Percentiles rank a stretch among this genome's conserved stretches.
Conservation (phyloP, 2,113 vertebrate genomes). For the Taurulus bubalis region DNA sequence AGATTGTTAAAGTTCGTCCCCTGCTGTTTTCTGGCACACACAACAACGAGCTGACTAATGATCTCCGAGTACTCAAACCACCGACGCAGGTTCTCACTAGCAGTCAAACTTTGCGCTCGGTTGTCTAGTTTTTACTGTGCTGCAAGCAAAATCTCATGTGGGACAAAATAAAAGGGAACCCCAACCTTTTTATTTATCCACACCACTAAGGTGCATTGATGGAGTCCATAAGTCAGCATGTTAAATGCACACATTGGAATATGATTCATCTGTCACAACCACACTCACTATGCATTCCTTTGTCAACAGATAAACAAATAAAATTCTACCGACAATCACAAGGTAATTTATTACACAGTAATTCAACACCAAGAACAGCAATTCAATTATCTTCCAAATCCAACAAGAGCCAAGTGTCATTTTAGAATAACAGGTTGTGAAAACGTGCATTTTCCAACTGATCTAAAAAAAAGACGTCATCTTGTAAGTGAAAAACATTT, state of each 20-base stretch:
- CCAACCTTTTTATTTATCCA: background rate
- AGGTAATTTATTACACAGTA: background rate
- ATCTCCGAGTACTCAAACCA: background rate
- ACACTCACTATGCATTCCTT: background rate
- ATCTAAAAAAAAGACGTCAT: constrained; percentile 3
- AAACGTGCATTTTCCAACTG: background rate
- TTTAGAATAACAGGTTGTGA: background rate
- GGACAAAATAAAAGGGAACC: background rate
- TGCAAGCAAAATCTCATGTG: background rate
- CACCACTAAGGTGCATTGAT: background rate
- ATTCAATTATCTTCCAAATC: background rate
- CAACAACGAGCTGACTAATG: background rate
- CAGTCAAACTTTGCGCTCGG: background rate
- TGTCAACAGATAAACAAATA: background rate
- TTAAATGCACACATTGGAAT: background rate
- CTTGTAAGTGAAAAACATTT: background rate
- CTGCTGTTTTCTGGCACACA: background rate
- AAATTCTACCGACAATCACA: background rate
- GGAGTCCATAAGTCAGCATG: background rate
- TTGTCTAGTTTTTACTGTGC: background rate
- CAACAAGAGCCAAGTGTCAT: background rate
- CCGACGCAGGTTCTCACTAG: background rate
- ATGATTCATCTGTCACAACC: background rate
- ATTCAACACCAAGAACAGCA: background rate
- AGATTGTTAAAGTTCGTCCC: background rate